These are phyloP conservation scores for Carcinoscorpius rotundicauda DNA, from an alignment of 1,140 invertebrate species.

Conservation along the genomic window DNA sequence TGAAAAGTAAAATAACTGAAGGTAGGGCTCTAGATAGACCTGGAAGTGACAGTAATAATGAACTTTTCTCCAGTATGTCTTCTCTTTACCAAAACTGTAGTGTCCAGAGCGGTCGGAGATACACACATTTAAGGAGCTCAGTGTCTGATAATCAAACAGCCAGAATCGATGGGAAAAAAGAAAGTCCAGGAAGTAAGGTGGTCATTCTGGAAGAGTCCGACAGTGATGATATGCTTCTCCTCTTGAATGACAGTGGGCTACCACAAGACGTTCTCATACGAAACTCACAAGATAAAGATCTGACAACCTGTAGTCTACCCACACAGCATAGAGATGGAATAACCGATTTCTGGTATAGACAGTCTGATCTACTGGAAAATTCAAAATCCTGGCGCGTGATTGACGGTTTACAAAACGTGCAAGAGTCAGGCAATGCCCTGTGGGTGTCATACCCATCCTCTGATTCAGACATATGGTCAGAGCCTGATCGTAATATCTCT, in stretches of 20 bases:
- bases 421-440: not conserved
- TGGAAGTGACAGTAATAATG: too few relatives aligned
- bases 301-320: too few relatives aligned
- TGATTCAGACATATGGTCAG: slow-evolving; percentile 20
- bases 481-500: slow-evolving; percentile 16
- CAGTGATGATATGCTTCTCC: slow-evolving; percentile 13
- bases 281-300: not conserved
- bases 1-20: too few relatives aligned
- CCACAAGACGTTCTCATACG: slow-evolving; percentile 14
- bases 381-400: not conserved
- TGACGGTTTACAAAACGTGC: not conserved
- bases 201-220: slow-evolving; percentile 11
- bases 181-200: not conserved
- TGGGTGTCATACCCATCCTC: slow-evolving; percentile 5
- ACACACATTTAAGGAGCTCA: too few relatives aligned
- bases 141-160: too few relatives aligned
- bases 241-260: slow-evolving; percentile 10
- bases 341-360: too few relatives aligned
- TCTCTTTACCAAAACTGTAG: too few relatives aligned
- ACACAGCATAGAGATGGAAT: too few relatives aligned
- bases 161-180: too few relatives aligned
- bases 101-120: too few relatives aligned
- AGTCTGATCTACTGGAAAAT: not conserved
- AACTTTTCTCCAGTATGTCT: too few relatives aligned
- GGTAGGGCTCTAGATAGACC: too few relatives aligned